Conservation (phyloP, 2,797 vertebrate genomes). For the Anguilla obscura region DNA sequence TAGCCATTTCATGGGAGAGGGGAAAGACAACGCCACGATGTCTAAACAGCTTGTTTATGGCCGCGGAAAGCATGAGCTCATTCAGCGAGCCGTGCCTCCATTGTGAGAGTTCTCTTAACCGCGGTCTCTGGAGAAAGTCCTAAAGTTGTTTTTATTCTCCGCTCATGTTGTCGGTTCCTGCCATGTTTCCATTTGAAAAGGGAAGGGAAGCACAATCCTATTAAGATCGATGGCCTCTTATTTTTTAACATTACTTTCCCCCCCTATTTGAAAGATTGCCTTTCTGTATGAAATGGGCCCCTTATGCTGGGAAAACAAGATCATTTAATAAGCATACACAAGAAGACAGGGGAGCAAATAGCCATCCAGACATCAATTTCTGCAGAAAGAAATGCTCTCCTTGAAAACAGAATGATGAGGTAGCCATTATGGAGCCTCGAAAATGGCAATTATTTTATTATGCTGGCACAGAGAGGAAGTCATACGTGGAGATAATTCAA, state of each 20-base stretch:
- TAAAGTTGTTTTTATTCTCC: conserved; percentile 34
- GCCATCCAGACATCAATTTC: conserved; percentile 49
- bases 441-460: conserved; percentile 57
- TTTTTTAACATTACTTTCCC: not conserved
- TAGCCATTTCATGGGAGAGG: not conserved
- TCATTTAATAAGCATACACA: conserved; percentile 51
- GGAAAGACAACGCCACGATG: not conserved
- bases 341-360: conserved; percentile 42
- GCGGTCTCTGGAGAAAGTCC: conserved; percentile 14
- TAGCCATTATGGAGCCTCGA: conserved; percentile 48
- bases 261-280: conserved; percentile 30
- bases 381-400: conserved; percentile 17
- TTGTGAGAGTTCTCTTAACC: not conserved
- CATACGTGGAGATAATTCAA: conserved; percentile 65
- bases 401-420: conserved; percentile 38
- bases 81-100: not conserved
- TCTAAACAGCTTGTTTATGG: not conserved
- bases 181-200: conserved; percentile 34
- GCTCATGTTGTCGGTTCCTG: conserved; percentile 25
- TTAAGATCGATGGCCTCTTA: conserved; percentile 52
- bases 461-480: conserved; percentile 53
- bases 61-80: not conserved
- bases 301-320: conserved; percentile 44
- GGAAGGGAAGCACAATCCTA: conserved; percentile 34
- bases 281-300: conserved; percentile 38